These are phyloP conservation scores for Pilophorus perplexus DNA, from an alignment of 2,888 invertebrate species.

Conservation along the genomic window DNA sequence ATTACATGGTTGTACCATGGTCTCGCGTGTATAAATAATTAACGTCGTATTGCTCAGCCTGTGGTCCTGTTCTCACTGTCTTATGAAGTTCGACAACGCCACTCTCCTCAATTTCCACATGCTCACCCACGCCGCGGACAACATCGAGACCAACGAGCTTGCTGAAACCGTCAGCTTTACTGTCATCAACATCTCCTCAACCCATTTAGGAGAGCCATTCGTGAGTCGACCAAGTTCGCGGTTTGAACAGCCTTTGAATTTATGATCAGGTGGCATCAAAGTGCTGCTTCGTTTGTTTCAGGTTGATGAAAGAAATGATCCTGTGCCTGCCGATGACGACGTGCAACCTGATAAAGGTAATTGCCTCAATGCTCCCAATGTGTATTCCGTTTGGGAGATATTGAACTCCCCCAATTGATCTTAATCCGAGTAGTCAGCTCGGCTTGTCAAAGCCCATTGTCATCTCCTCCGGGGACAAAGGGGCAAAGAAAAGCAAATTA, in stretches of 20 bases:
- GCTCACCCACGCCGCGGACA: slow-evolving; percentile 55
- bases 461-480: too few relatives aligned
- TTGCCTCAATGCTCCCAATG: too few relatives aligned
- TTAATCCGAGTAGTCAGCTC: too few relatives aligned
- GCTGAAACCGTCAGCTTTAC: background rate
- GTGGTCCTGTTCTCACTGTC: slow-evolving; percentile 54
- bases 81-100: slow-evolving; percentile 53
- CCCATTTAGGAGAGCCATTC: slow-evolving; percentile 1
- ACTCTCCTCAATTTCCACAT: slow-evolving; percentile 57
- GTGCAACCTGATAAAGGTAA: too few relatives aligned
- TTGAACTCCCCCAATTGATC: too few relatives aligned
- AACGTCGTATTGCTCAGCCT: slow-evolving; percentile 38
- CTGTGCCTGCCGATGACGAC: too few relatives aligned
- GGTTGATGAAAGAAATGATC: too few relatives aligned
- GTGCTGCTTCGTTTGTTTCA: too few relatives aligned
- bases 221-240: background rate
- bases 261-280: background rate
- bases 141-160: slow-evolving; percentile 49
- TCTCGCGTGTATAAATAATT: too few relatives aligned
- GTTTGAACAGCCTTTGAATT: slow-evolving; percentile 55
- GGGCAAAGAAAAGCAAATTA: too few relatives aligned
- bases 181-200: background rate
- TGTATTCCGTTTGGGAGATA: too few relatives aligned
- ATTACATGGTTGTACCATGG: background rate
- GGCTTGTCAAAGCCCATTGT: too few relatives aligned